These are phyloP conservation scores for Loripinus fragilis DNA, from an alignment of 2,888 invertebrate species.

Conservation along the genomic window DNA sequence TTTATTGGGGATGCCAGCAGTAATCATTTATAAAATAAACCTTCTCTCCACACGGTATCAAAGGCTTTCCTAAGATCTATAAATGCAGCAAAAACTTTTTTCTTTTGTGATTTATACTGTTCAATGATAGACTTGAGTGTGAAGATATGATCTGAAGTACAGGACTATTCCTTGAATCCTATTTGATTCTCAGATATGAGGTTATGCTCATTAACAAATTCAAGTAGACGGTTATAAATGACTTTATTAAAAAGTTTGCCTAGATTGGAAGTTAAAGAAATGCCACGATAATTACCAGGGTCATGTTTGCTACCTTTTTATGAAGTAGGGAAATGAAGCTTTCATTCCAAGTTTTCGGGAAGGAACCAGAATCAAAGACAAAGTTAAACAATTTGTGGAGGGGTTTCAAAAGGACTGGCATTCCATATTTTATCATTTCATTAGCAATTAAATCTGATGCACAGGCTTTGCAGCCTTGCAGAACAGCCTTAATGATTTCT, in stretches of 20 bases:
- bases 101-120: slow-evolving; percentile 11
- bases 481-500: too few relatives aligned
- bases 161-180: slow-evolving; percentile 20
- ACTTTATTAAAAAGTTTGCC: slow-evolving; percentile 37
- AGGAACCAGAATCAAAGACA: too few relatives aligned
- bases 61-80: slow-evolving; percentile 44
- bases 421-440: too few relatives aligned
- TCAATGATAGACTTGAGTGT: slow-evolving; percentile 33
- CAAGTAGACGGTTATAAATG: slow-evolving; percentile 4
- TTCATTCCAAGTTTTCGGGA: neutral
- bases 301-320: slow-evolving; percentile 14
- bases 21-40: slow-evolving; percentile 22
- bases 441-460: too few relatives aligned
- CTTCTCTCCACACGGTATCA: slow-evolving; percentile 42
- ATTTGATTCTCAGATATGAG: slow-evolving; percentile 28
- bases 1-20: slow-evolving; percentile 3
- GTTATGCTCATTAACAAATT: slow-evolving; percentile 18
- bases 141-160: slow-evolving; percentile 36
- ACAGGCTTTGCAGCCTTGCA: too few relatives aligned
- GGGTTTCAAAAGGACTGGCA: too few relatives aligned
- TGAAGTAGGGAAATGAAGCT: neutral
- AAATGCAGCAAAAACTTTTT: slow-evolving; percentile 32
- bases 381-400: too few relatives aligned
- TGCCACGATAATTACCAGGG: slow-evolving; percentile 31
- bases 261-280: slow-evolving; percentile 17